Conservation (phyloP, 2,888 invertebrate species). For the Gymnosoma rotundatum region DNA sequence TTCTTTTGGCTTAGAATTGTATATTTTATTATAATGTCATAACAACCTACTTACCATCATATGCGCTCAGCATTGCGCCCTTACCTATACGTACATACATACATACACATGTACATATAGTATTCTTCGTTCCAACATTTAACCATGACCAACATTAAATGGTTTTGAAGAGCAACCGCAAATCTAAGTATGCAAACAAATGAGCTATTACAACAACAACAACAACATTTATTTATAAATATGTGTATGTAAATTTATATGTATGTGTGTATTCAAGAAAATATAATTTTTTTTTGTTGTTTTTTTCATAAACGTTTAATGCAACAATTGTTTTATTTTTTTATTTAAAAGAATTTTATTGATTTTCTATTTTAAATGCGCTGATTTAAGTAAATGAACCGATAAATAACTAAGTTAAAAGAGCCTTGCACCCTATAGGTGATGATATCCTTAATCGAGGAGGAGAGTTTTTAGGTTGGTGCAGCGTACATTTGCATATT, state of each 20-base stretch:
- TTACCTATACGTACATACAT: neutral
- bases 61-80: neutral
- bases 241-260: neutral
- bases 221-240: neutral
- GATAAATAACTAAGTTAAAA: neutral
- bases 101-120: neutral
- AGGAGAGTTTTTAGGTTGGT: neutral
- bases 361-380: slow-evolving; percentile 59
- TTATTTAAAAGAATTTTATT: slow-evolving; percentile 47
- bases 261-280: neutral
- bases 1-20: slow-evolving; percentile 7
- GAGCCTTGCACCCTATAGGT: slow-evolving; percentile 44
- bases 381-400: slow-evolving; percentile 17
- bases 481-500: slow-evolving; percentile 8
- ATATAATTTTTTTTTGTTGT: neutral
- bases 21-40: slow-evolving; percentile 29
- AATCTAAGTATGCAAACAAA: slow-evolving; percentile 24
- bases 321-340: slow-evolving; percentile 30
- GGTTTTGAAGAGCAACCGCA: slow-evolving; percentile 51
- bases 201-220: neutral
- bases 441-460: neutral
- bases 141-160: slow-evolving; percentile 66
- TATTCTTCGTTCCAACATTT: slow-evolving; percentile 29
- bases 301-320: neutral
- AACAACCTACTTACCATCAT: slow-evolving; percentile 7